Percentiles rank a stretch among this genome's conserved stretches.
Conservation (phyloP, 1,140 invertebrate genomes). For the Drosophila kepulauana region DNA sequence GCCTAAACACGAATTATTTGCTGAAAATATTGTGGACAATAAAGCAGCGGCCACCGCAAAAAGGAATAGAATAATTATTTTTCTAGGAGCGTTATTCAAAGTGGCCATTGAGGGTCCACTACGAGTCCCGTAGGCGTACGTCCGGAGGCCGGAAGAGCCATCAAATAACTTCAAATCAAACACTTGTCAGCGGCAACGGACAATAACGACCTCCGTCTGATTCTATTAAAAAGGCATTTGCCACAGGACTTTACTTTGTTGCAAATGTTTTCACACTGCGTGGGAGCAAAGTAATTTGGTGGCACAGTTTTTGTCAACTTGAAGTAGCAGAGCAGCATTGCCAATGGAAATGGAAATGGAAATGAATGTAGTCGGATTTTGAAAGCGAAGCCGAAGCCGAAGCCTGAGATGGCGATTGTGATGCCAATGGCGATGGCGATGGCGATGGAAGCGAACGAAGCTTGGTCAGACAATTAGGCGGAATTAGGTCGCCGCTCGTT, state of each 20-base stretch:
- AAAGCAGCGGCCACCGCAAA: too few species aligned
- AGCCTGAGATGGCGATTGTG: background rate
- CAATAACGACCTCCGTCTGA: constrained; percentile 18
- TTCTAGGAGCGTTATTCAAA: background rate
- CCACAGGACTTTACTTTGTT: constrained; percentile 8
- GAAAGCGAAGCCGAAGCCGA: background rate
- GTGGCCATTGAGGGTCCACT: background rate
- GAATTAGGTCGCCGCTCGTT: constrained; percentile 48
- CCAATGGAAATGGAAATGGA: constrained; percentile 11
- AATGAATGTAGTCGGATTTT: constrained; percentile 20
- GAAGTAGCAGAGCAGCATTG: background rate
- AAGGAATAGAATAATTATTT: too few species aligned
- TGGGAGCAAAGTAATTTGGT: constrained; percentile 39
- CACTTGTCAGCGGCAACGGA: constrained; percentile 41
- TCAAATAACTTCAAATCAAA: constrained; percentile 76
- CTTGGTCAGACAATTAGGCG: constrained; percentile 58
- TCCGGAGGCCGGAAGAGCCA: constrained; percentile 23
- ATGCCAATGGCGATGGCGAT: constrained; percentile 3
- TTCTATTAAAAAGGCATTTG: constrained; percentile 74
- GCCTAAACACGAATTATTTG: too few species aligned
- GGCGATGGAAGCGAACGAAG: background rate
- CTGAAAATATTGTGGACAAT: too few species aligned
- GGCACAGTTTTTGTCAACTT: constrained; percentile 39
- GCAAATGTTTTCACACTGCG: constrained; percentile 6
- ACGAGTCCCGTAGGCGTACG: background rate